Base-by-base conservation (phyloP, 2,888 invertebrate species). In the Cactoblastis cactorum region DNA sequence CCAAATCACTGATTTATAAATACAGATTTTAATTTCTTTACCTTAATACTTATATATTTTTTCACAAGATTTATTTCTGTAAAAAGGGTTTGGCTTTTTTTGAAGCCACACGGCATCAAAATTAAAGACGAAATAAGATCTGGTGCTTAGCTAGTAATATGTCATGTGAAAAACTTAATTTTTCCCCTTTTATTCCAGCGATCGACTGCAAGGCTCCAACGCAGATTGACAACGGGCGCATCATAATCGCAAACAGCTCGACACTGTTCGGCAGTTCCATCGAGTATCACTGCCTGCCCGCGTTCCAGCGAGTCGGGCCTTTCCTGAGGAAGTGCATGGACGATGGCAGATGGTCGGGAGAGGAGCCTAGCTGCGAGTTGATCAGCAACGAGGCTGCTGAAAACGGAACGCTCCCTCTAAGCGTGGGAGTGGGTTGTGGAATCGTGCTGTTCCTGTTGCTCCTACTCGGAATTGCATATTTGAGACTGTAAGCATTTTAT, bases 261-360 rank as follows among this genome's bases (percentile, higher is more conserved):
- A 96, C 96, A 0, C 89, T 93, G 0, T 97, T 94, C 74, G 95
- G 95, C 24, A 95, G 96, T 49, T 94, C 95, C 0, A 94, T 96
- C 0, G 97, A 97, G 74, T 97, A 97, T 77, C 96, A 97, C 71
- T 97, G 97, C 72, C 80, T 97, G 51, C 97, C 96, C 1, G 95
- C 94, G 65, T 96, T 91, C 83, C 94, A 95, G 70, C 91, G 96
- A 8, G 93, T 94, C 0, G 97, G 97, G 0, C 94, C 95, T 0
- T 95, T 95, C 74, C 80, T 96, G 15, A 90, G 97, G 53, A 95
- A 95, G 71, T 97, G 97, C 71, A 89, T 93, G 79, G 96, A 96
- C 51, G 95, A 94, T 55, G 96, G 95, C 2, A 89, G 91, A 41
- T 97, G 97, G 97, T 96, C 96, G 2, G 96, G 96, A 0, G 95